Base-by-base conservation (phyloP, 2,797 vertebrate genomes). In the Argyrosomus regius region DNA sequence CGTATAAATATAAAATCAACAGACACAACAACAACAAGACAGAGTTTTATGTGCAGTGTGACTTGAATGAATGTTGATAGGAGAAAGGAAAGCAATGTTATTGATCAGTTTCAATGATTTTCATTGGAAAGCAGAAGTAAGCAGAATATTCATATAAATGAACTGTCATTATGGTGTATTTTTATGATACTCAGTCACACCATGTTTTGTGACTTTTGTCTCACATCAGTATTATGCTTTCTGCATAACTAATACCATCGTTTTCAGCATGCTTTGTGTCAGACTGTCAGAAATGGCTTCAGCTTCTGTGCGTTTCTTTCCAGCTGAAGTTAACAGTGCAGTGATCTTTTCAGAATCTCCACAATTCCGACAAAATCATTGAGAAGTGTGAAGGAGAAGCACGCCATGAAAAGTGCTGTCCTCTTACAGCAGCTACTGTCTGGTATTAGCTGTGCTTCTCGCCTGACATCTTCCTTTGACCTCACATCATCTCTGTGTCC, bases 391-490 rank as follows among this genome's bases (percentile, higher is more conserved):
- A 83, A 63, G 61, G 65, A 62, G 46, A 59, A 54, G 52, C 18
- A 67, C 80, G 54, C 8, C 46, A 46, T 48, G 66, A 67, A 72
- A 85, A 77, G 74, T 20, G 60, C 58, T 56, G 78, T 70, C 82
- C 81, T 84, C 68, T 77, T 64, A 3, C n/a, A 81, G 77, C 61
- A 52, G 65, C 61, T 14, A 61, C 67, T 73, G 70, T 56, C 68
- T 78, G 63, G 46, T 73, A 52, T 66, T 49, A 79, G 84, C 76
- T 63, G 10, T 14, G 60, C 68, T 46, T 53, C 58, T 57, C 12
- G 17, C 7, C 80, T 77, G 82, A 73, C 70, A 60, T 76, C 76
- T 72, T 77, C 22, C n/a, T 72, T 64, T 88, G 77, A 81, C 79
- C 81, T 83, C 50, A 6, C 58, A 57, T 84, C 80, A 35, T 80